A percentile compares a stretch with the other conserved stretches of the same genome.
Conservation (phyloP, 2,797 vertebrate species). For the Harpagifer antarcticus region DNA sequence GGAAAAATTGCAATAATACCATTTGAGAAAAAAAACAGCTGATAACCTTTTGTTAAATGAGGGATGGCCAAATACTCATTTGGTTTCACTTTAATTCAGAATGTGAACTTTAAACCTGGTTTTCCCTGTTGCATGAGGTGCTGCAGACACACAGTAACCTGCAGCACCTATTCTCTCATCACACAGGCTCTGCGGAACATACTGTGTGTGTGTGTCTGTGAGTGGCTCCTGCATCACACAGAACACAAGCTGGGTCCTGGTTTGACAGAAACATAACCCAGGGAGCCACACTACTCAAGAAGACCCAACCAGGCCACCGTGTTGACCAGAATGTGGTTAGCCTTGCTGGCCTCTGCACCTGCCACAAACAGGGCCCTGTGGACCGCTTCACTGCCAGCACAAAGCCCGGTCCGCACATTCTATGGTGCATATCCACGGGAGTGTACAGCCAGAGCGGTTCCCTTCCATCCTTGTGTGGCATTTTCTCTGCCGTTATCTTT, state of each 20-base stretch:
- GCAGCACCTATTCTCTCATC: slow-evolving; percentile 31
- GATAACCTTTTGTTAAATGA: not conserved
- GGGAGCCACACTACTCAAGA: not conserved
- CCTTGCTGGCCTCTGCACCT: slow-evolving; percentile 40
- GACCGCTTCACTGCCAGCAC: slow-evolving; percentile 32
- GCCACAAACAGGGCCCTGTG: slow-evolving; percentile 52
- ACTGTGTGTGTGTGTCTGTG: not conserved
- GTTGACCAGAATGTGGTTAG: not conserved
- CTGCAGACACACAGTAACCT: slow-evolving; percentile 14
- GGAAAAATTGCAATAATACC: not conserved
- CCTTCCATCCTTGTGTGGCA: not conserved
- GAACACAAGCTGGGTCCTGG: not conserved
- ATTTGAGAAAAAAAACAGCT: too few species aligned
- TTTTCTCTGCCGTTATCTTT: slow-evolving; percentile 16
- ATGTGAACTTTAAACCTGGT: not conserved
- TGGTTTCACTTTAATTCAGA: not conserved
- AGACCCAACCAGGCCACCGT: not conserved
- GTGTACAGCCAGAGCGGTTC: not conserved
- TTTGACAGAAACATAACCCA: not conserved
- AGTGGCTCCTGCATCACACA: not conserved
- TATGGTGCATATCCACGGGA: not conserved
- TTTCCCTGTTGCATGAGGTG: not conserved
- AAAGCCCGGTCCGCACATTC: not conserved
- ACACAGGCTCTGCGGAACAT: not conserved
- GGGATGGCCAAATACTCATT: not conserved